phyloP scores from a whole-genome alignment of 64 coral and sea anemone species.

The Trachythela sp. region DNA sequence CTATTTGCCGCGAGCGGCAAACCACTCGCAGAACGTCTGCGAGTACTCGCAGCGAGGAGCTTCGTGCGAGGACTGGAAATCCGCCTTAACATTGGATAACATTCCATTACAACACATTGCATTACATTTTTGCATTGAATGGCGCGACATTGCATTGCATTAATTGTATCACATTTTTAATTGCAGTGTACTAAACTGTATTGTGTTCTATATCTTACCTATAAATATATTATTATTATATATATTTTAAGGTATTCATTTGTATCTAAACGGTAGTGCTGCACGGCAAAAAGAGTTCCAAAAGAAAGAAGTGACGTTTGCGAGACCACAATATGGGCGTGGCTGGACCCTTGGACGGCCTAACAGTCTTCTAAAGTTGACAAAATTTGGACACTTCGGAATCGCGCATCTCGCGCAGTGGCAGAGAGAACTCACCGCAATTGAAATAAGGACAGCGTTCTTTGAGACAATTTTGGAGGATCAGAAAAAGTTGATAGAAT shows the following conservation, averaged over 20 bases:
- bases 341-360: neutral
- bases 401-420: conserved; percentile 3
- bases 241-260: neutral
- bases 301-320: neutral
- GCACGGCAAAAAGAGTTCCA: neutral
- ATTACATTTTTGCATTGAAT: too few species aligned
- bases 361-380: neutral
- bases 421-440: neutral
- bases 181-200: too few species aligned
- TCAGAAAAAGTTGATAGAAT: neutral
- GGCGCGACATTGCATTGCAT: too few species aligned
- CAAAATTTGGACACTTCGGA: neutral
- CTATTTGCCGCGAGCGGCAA: too few species aligned
- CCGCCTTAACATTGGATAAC: too few species aligned
- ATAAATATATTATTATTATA: neutral
- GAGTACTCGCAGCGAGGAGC: too few species aligned
- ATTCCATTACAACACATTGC: too few species aligned
- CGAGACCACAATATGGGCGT: neutral
- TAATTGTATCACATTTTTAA: too few species aligned
- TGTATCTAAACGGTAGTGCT: neutral
- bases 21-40: too few species aligned
- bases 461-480: neutral
- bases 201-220: neutral
- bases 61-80: too few species aligned
- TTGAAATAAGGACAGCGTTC: neutral